phyloP scores from a whole-genome alignment of 2,797 vertebrate genomes.

The Balearica regulorum region DNA sequence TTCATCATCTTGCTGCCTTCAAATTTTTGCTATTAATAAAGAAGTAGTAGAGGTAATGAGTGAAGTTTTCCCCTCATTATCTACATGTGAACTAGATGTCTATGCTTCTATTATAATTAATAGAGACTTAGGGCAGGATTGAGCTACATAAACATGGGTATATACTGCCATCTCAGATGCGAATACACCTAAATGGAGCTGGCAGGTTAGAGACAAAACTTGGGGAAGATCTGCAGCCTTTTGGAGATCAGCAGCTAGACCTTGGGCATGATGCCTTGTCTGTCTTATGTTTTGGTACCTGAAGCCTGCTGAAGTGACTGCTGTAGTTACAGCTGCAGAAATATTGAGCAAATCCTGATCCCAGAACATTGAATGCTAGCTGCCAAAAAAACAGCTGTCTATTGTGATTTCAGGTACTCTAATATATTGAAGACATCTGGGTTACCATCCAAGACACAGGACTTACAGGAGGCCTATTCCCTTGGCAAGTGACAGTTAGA shows the following conservation, averaged over 20 bases:
- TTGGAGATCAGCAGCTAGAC: neutral
- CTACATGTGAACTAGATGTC: neutral
- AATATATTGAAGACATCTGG: neutral
- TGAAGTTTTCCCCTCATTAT: neutral
- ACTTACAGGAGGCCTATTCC: neutral
- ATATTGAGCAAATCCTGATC: neutral
- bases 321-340: constrained; percentile 7
- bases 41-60: neutral
- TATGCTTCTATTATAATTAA: neutral
- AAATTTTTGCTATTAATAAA: neutral
- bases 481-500: neutral
- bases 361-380: neutral
- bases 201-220: constrained; percentile 14
- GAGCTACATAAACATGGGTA: neutral
- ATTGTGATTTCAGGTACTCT: neutral
- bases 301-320: constrained; percentile 1
- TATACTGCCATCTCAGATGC: neutral
- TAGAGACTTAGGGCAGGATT: constrained; percentile 4
- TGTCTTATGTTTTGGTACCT: neutral
- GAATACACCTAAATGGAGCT: constrained; percentile 18
- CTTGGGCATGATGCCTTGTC: neutral
- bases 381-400: neutral
- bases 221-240: neutral
- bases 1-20: neutral
- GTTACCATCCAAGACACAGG: neutral